Conservation (phyloP, 2,888 invertebrate species). For the Sarcophaga subvicina region DNA sequence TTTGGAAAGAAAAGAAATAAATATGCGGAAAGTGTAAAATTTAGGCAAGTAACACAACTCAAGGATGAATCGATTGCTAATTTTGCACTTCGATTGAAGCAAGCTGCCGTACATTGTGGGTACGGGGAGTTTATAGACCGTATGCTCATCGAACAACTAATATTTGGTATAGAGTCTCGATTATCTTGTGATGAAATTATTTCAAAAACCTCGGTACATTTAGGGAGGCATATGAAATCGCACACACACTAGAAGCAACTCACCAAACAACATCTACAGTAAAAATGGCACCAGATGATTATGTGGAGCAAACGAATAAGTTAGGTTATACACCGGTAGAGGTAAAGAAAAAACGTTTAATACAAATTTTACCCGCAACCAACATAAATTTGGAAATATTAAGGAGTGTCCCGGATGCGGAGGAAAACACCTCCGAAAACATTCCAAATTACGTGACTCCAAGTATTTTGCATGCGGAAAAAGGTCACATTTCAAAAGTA, state of each 20-base stretch:
- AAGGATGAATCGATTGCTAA: slow-evolving; percentile 41
- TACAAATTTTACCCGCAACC: neutral
- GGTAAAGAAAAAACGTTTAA: slow-evolving; percentile 1
- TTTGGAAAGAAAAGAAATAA: slow-evolving; percentile 34
- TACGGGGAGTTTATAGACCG: slow-evolving; percentile 59
- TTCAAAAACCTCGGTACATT: slow-evolving; percentile 44
- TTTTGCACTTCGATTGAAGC: slow-evolving; percentile 47
- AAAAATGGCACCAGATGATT: neutral
- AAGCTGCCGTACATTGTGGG: slow-evolving; percentile 57
- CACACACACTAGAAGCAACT: slow-evolving; percentile 31
- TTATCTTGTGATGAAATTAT: slow-evolving; percentile 64
- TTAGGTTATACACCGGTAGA: slow-evolving; percentile 41
- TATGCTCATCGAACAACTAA: slow-evolving; percentile 64
- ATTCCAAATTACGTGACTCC: too few species aligned
- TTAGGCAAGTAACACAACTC: slow-evolving; percentile 36
- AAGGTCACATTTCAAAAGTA: slow-evolving; percentile 9
- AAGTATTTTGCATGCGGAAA: neutral
- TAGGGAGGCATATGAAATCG: slow-evolving; percentile 46
- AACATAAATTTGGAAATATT: too few species aligned
- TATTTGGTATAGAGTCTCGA: slow-evolving; percentile 56
- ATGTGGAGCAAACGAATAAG: slow-evolving; percentile 39
- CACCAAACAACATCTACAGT: slow-evolving; percentile 9
- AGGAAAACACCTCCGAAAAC: neutral
- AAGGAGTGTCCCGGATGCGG: neutral
- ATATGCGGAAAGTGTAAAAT: slow-evolving; percentile 46